Evolutionary conservation across 2,797 vertebrate species (phyloP).

Genomic region (Enoplosus armatus): DNA sequence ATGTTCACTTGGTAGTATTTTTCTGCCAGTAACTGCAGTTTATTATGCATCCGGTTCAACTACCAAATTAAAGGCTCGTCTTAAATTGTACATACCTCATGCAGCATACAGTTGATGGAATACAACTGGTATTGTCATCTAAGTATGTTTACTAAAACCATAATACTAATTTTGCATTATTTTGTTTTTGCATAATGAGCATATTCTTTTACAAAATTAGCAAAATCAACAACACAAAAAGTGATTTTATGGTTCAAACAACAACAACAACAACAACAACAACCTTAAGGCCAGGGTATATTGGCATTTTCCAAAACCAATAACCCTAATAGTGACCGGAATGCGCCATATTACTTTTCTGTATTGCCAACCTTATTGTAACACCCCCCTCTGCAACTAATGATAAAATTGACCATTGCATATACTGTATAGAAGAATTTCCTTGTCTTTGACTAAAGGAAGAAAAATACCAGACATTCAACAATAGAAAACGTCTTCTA

Average conservation of each 20-base stretch:
- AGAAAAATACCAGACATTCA: not conserved
- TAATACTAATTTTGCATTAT: not conserved
- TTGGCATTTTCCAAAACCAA: not conserved
- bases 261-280: too few species aligned
- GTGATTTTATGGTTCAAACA: too few species aligned
- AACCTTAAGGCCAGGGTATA: not conserved
- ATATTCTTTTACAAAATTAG: not conserved
- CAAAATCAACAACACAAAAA: not conserved
- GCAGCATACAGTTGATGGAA: not conserved
- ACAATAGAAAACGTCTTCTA: not conserved
- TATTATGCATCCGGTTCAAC: conserved; percentile 18
- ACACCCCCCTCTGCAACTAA: not conserved
- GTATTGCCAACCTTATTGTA: too few species aligned
- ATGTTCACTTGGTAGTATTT: not conserved
- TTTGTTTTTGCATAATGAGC: too few species aligned
- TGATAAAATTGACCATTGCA: not conserved
- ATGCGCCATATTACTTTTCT: too few species aligned
- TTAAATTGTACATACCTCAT: not conserved
- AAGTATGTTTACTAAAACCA: not conserved
- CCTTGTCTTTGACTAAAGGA: too few species aligned
- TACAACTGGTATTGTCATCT: not conserved
- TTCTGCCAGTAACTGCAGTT: not conserved
- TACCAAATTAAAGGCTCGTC: conserved; percentile 46
- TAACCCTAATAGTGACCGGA: too few species aligned
- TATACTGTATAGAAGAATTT: not conserved